phyloP scores from a whole-genome alignment of 2,797 vertebrate species.

The Gambusia yucatana region DNA sequence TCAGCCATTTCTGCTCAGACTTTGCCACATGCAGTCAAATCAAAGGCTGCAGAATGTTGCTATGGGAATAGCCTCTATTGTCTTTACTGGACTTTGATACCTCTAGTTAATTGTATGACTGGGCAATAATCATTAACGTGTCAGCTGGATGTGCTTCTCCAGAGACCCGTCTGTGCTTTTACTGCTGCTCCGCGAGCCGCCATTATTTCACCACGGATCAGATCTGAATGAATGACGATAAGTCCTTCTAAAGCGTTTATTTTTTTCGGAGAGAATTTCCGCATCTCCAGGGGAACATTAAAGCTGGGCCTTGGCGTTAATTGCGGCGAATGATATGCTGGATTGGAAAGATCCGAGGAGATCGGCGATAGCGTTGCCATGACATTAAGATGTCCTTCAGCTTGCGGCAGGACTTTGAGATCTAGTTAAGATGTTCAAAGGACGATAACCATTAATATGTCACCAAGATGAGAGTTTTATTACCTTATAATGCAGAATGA shows the following conservation, averaged over 20 bases:
- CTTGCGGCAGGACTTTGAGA: conserved; percentile 65
- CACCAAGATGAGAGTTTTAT: conserved; percentile 54
- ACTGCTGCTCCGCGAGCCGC: conserved; percentile 15
- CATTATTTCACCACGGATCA: conserved; percentile 16
- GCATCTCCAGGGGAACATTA: not conserved
- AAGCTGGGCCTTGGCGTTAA: conserved; percentile 29
- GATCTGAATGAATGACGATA: not conserved
- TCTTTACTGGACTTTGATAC: conserved; percentile 67
- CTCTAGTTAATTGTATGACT: conserved; percentile 36
- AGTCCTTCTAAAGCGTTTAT: not conserved
- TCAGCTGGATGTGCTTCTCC: not conserved
- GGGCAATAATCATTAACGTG: conserved; percentile 70
- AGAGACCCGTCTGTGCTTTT: conserved; percentile 9
- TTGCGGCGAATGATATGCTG: conserved; percentile 32
- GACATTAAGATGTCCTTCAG: conserved; percentile 63
- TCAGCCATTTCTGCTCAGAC: conserved; percentile 15
- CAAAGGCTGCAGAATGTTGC: conserved; percentile 29
- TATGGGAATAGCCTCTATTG: conserved; percentile 37
- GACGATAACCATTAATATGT: conserved; percentile 68
- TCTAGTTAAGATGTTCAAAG: conserved; percentile 41
- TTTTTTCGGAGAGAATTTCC: not conserved
- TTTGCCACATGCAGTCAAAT: conserved; percentile 37
- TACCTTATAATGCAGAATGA: conserved; percentile 33
- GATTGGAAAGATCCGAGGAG: conserved; percentile 9
- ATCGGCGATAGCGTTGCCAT: conserved; percentile 37